Percentiles rank a stretch among this genome's conserved stretches.
Conservation (phyloP, 2,797 vertebrate species). For the Betta splendens region DNA sequence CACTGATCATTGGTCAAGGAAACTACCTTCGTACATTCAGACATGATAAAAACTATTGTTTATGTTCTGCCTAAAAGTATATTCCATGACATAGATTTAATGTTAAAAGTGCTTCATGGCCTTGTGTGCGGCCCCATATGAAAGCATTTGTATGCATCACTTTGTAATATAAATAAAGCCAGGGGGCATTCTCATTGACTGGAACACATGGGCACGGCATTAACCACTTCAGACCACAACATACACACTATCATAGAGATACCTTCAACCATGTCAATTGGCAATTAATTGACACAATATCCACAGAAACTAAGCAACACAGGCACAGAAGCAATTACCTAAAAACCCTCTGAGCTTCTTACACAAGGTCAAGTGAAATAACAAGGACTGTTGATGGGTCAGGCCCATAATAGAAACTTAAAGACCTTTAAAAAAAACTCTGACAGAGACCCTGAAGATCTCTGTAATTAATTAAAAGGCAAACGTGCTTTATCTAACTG, state of each 20-base stretch:
- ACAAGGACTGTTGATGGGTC: constrained; percentile 35
- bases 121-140: constrained; percentile 30
- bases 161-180: constrained; percentile 48
- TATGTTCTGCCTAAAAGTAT: no score
- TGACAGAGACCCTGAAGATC: constrained; percentile 9
- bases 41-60: no score
- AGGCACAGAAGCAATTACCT: constrained; percentile 43
- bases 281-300: constrained; percentile 41
- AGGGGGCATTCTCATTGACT: constrained; percentile 52
- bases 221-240: constrained; percentile 36
- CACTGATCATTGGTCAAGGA: no score
- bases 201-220: constrained; percentile 44
- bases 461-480: constrained; percentile 47
- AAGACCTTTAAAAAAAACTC: constrained; percentile 40
- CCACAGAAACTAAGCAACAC: constrained; percentile 26
- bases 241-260: constrained; percentile 34
- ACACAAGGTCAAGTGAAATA: constrained; percentile 43
- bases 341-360: constrained; percentile 31
- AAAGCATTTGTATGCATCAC: constrained; percentile 50
- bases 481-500: constrained; percentile 39
- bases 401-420: constrained; percentile 34
- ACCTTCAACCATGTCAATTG: constrained; percentile 44
- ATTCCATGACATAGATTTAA: neutral
- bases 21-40: no score
- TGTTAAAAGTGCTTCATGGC: constrained; percentile 30